Percentiles rank a stretch among this genome's conserved stretches.
phyloP scores from a whole-genome alignment of 2,888 invertebrate species.

The Sphaerophoria rueppellii region DNA sequence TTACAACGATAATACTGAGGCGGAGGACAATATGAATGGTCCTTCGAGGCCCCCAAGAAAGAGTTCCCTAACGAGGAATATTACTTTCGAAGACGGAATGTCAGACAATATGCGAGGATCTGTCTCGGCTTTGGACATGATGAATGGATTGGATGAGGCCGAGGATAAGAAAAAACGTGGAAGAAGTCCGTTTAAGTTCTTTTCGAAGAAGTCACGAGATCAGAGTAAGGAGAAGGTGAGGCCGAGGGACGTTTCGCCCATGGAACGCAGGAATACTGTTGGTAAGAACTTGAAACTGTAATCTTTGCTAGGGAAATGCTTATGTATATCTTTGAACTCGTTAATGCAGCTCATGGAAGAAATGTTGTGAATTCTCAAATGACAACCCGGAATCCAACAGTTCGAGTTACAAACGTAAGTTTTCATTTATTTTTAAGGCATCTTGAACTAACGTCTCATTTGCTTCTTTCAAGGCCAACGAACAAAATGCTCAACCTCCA shows the following conservation, averaged over 20 bases:
- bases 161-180: slow-evolving; percentile 90
- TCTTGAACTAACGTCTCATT: neutral
- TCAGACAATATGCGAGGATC: slow-evolving; percentile 86
- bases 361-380: slow-evolving; percentile 82
- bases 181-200: slow-evolving; percentile 96
- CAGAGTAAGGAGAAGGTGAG: slow-evolving; percentile 86
- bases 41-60: slow-evolving; percentile 90
- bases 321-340: neutral
- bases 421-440: neutral
- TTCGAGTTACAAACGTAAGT: slow-evolving; percentile 82
- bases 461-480: slow-evolving; percentile 82
- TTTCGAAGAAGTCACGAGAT: slow-evolving; percentile 89
- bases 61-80: slow-evolving; percentile 86
- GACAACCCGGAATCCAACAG: slow-evolving; percentile 82
- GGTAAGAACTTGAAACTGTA: slow-evolving; percentile 52
- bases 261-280: slow-evolving; percentile 81
- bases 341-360: slow-evolving; percentile 81
- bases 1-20: slow-evolving; percentile 92
- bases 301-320: neutral
- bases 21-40: slow-evolving; percentile 85
- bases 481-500: slow-evolving; percentile 85
- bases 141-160: slow-evolving; percentile 86
- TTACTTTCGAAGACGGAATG: slow-evolving; percentile 80
- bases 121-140: slow-evolving; percentile 89
- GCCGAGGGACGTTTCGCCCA: slow-evolving; percentile 77